Evolutionary conservation across 2,113 vertebrate species (phyloP), one percentile per base, ranked within the genome.

Genomic region (Spilogale gracilis): DNA sequence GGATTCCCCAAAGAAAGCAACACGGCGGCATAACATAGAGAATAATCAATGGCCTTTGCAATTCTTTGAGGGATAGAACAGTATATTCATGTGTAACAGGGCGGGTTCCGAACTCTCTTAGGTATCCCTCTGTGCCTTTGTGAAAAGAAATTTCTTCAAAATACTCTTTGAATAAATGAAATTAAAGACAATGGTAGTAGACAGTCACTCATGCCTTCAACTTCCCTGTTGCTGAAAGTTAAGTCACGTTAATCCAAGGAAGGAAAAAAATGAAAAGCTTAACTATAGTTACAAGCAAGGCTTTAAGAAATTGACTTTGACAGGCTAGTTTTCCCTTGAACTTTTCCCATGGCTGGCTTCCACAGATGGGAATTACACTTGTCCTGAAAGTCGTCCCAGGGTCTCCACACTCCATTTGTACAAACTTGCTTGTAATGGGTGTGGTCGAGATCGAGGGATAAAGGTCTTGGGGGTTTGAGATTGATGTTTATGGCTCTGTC

Each of bases 401-500:
- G 58, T 32, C 67, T 14, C 45, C 52, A 30, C 27, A 21, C 43
- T 5, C 0, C 38, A 38, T 25, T 23, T 18, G 87, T 9, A 0
- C 4, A 16, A 0, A 2, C 69, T 45, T 17, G 9, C 86, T 25
- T 78, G 58, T 9, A 12, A 23, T 21, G 65, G 96, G 91, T 56
- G 91, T 90, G 83, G 95, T 13, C 23, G 18, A 80, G 80, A 79
- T 91, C 0, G 52, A 69, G 87, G 92, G 96, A 71, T 65, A 89
- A 94, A 88, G 73, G 87, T 95, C 95, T 65, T 4, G 23, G 84
- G 88, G 95, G 71, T 5, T 76, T 23, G 92, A 94, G 90, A 86
- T 84, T 25, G 89, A 91, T 92, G 96, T 97, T 97, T 97, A 89
- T 81, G 95, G 50, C 96, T 96, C 87, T 80, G 65, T 65, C 76